Evolutionary conservation across 2,113 vertebrate species (phyloP).

Genomic region (Ophthalmolycus amberensis): DNA sequence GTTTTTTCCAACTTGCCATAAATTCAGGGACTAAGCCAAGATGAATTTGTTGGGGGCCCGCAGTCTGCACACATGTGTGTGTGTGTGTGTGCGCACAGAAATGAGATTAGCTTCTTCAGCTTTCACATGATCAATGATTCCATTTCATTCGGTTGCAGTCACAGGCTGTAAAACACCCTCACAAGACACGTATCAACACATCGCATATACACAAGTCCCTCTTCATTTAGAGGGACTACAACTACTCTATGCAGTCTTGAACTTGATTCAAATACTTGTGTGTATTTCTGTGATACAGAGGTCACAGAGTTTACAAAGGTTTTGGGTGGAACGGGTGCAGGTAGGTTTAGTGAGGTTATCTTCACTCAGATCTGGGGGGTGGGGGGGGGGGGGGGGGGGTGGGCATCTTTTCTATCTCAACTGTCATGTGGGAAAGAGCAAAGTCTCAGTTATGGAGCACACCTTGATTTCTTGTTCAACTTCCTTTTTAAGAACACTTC

Average conservation of each 20-base stretch:
- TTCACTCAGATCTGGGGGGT: neutral
- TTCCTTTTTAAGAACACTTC: slow-evolving; percentile 2
- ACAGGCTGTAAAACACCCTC: slow-evolving; percentile 68
- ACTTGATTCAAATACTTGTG: slow-evolving; percentile 12
- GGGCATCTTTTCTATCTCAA: neutral
- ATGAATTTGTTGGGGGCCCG: neutral
- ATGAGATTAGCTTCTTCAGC: slow-evolving; percentile 61
- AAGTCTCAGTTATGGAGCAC: neutral
- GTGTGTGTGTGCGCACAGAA: neutral
- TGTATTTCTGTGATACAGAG: neutral
- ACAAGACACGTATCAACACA: slow-evolving; percentile 62
- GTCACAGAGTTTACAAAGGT: neutral
- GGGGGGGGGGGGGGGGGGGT: too few relatives aligned
- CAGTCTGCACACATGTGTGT: slow-evolving; percentile 32
- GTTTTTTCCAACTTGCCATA: slow-evolving; percentile 17
- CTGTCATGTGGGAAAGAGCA: neutral
- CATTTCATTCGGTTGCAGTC: slow-evolving; percentile 57
- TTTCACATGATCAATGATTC: slow-evolving; percentile 74
- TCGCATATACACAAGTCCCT: slow-evolving; percentile 9
- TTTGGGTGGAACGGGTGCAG: neutral
- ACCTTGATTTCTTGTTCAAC: neutral
- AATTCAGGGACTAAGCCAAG: slow-evolving; percentile 4
- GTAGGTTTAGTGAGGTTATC: neutral
- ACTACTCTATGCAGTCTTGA: neutral
- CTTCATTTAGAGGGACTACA: slow-evolving; percentile 6